Evolutionary conservation across 2,113 vertebrate species (phyloP).

Genomic region (Corythoichthys intestinalis): DNA sequence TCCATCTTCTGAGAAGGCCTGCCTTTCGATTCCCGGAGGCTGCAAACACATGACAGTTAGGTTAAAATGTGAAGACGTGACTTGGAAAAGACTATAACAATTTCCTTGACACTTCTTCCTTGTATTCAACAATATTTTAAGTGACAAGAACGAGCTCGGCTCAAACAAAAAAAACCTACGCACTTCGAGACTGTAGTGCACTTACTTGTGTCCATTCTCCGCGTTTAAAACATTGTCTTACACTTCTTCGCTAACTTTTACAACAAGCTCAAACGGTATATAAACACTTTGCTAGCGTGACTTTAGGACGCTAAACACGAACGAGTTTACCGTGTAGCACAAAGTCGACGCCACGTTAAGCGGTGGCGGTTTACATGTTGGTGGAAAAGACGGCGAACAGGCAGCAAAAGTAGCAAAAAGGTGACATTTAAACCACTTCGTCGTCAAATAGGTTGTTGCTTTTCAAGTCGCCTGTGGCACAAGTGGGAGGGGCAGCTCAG

Average conservation of each 20-base stretch:
- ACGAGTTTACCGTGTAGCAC: conserved; percentile 30
- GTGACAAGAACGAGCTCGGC: not conserved
- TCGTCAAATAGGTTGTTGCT: conserved; percentile 39
- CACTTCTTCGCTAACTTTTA: conserved; percentile 52
- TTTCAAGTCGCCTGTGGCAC: conserved; percentile 43
- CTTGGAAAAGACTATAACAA: not conserved
- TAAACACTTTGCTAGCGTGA: conserved; percentile 28
- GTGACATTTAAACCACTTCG: conserved; percentile 26
- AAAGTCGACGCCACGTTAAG: not conserved
- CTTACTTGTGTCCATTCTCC: not conserved
- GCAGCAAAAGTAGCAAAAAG: conserved; percentile 10
- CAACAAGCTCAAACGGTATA: conserved; percentile 50
- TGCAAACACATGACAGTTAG: conserved; percentile 24
- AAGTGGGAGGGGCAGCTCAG: conserved; percentile 53
- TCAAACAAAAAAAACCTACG: not conserved
- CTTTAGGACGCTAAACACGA: conserved; percentile 3
- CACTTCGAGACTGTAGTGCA: not conserved
- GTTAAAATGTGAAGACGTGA: not conserved
- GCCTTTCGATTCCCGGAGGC: conserved; percentile 15
- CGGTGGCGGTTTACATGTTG: conserved; percentile 35
- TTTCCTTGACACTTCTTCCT: not conserved
- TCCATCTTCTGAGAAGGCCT: conserved; percentile 24
- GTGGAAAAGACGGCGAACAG: conserved; percentile 1
- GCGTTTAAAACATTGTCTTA: conserved; percentile 17
- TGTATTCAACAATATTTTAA: not conserved